Percentiles rank a stretch among this genome's conserved stretches.
Evolutionary conservation across 2,888 invertebrate species (phyloP).

Genomic region (Acleris emargana): DNA sequence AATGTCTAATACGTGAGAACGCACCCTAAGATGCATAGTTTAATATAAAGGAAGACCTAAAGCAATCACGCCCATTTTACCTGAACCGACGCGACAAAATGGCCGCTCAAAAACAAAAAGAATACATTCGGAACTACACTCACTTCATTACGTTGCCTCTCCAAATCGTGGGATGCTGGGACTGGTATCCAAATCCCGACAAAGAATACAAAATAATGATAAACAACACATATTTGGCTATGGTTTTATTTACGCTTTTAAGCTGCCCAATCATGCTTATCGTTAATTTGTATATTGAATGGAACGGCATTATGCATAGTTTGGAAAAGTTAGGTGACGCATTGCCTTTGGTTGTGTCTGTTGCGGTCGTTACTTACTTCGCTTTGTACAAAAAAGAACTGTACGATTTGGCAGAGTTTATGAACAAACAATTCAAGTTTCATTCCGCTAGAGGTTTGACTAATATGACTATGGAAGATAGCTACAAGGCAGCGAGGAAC

Average conservation of each 20-base stretch:
- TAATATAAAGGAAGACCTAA: neutral
- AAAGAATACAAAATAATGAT: constrained; percentile 48
- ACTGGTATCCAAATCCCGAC: constrained; percentile 57
- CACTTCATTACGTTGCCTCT: constrained; percentile 61
- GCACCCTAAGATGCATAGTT: constrained; percentile 14
- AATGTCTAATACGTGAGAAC: neutral
- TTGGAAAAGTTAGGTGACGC: constrained; percentile 66
- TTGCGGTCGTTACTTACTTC: constrained; percentile 64
- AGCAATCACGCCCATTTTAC: constrained; percentile 9
- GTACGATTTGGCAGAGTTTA: constrained; percentile 58
- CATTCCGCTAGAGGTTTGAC: constrained; percentile 70
- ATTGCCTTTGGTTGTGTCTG: constrained; percentile 59
- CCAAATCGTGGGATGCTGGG: constrained; percentile 69
- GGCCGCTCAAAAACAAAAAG: constrained; percentile 38
- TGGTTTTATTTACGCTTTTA: constrained; percentile 59
- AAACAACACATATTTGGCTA: constrained; percentile 59
- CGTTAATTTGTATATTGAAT: constrained; percentile 62
- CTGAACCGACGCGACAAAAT: constrained; percentile 17
- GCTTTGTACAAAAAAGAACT: constrained; percentile 57
- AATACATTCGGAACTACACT: constrained; percentile 52
- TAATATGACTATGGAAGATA: constrained; percentile 68
- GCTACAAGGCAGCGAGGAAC: constrained; percentile 59
- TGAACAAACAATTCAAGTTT: constrained; percentile 65
- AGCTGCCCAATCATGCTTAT: constrained; percentile 51
- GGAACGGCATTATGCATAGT: constrained; percentile 65